These are phyloP conservation scores for Campylomormyrus numenius DNA, from an alignment of 2,113 vertebrate genomes.

Conservation along the genomic window DNA sequence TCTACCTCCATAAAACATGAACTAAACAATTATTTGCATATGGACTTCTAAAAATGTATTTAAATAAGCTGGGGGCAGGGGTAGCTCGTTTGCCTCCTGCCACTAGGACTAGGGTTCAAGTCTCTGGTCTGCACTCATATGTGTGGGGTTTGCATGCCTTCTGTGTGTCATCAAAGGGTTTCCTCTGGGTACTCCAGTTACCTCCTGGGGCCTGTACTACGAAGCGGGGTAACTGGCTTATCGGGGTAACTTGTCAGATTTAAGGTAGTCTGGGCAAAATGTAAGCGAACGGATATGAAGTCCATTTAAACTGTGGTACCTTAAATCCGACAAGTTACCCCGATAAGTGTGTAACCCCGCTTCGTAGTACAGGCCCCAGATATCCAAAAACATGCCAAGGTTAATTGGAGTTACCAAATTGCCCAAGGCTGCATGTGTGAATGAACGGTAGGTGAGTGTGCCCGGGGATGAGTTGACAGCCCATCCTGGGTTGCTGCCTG, in stretches of 20 bases:
- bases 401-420: neutral
- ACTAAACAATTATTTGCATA: neutral
- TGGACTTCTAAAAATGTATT: neutral
- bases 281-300: no score
- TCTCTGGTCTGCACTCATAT: neutral
- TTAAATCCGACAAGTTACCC: no score
- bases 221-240: no score
- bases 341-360: no score
- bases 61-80: neutral
- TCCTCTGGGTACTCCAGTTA: neutral
- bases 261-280: no score
- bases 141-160: neutral
- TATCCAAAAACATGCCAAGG: no score
- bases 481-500: neutral
- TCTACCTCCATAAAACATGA: neutral
- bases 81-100: no score
- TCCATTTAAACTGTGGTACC: no score
- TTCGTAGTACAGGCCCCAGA: no score
- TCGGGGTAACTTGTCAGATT: no score
- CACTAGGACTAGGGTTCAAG: no score
- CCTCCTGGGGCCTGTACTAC: no score
- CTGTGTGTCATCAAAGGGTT: neutral
- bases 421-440: neutral
- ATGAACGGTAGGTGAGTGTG: neutral
- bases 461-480: neutral